phyloP scores from a whole-genome alignment of 2,113 vertebrate genomes.

The Carettochelys insculpta region DNA sequence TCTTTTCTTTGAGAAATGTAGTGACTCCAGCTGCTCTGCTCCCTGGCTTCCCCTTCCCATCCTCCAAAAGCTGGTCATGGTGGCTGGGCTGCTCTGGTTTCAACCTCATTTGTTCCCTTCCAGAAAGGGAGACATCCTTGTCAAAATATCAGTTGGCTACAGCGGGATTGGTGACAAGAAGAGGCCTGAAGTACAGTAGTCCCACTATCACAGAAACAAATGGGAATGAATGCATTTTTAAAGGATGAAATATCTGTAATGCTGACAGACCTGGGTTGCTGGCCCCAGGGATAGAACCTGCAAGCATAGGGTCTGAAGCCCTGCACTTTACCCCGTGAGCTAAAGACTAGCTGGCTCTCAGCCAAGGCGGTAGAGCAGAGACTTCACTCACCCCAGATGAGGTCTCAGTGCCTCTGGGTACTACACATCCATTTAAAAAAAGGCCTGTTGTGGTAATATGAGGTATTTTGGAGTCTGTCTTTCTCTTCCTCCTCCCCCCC shows the following conservation, averaged over 20 bases:
- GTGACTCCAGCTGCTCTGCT: neutral
- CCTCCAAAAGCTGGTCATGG: neutral
- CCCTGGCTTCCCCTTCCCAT: neutral
- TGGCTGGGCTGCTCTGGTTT: neutral
- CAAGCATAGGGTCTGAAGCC: no score
- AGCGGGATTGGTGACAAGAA: neutral
- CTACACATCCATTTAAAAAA: neutral
- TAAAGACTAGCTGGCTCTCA: no score
- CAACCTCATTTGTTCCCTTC: neutral
- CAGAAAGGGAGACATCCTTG: neutral
- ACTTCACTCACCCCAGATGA: no score
- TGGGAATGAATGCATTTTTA: neutral
- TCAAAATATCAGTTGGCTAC: neutral
- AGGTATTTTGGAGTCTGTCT: neutral
- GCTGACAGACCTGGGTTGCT: no score
- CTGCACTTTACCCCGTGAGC: no score
- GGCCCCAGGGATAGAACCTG: no score
- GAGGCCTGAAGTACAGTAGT: neutral
- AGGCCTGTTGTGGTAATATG: neutral
- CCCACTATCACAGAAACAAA: neutral
- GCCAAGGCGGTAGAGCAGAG: no score
- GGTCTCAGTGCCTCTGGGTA: no score
- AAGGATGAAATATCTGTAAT: neutral
- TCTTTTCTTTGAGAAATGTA: neutral
- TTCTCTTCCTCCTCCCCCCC: neutral